phyloP scores from a whole-genome alignment of 1,140 invertebrate genomes.

The Acromyrmex heyeri region DNA sequence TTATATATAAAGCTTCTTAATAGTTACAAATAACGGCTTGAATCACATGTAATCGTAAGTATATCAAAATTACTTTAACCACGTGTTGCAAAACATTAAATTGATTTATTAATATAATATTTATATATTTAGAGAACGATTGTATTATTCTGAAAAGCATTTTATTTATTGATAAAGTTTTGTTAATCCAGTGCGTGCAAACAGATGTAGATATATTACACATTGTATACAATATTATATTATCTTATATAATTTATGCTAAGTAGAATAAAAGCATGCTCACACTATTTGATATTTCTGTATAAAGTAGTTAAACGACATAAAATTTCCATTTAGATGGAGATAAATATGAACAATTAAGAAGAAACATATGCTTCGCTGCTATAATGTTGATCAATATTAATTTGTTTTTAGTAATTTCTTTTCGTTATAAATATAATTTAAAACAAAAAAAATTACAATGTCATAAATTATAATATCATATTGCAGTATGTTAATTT shows the following conservation, averaged over 20 bases:
- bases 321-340: conserved; percentile 70
- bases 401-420: conserved; percentile 1
- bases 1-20: conserved; percentile 5
- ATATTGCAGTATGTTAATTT: background rate
- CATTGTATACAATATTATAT: conserved; percentile 68
- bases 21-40: conserved; percentile 28
- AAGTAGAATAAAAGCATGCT: conserved; percentile 71
- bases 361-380: conserved; percentile 63
- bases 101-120: conserved; percentile 5
- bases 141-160: conserved; percentile 1
- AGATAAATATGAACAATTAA: conserved; percentile 69
- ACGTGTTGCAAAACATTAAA: background rate
- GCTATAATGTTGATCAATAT: conserved; percentile 58
- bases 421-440: background rate
- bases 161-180: background rate
- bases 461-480: background rate
- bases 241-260: conserved; percentile 69
- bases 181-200: conserved; percentile 4
- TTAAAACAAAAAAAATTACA: conserved; percentile 2
- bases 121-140: background rate
- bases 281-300: conserved; percentile 67
- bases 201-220: conserved; percentile 63
- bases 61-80: conserved; percentile 30
- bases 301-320: conserved; percentile 69
- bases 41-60: conserved; percentile 42